These are phyloP conservation scores for Mesodorylaimus sp. DNA, from an alignment of 2,888 invertebrate genomes.

Conservation along the genomic window DNA sequence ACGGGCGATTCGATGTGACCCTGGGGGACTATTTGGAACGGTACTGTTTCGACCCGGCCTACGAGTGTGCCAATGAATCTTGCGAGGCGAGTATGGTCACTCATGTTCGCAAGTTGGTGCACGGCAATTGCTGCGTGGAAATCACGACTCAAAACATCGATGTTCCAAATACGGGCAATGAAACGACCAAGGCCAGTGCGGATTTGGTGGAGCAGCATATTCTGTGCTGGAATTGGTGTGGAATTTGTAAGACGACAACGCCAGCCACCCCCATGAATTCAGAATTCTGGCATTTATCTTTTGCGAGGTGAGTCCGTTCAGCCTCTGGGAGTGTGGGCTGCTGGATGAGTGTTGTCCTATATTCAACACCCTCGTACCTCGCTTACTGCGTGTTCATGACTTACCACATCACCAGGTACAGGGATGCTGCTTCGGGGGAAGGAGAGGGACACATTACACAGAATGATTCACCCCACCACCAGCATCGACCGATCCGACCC, in stretches of 20 bases:
- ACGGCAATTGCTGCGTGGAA: conserved; percentile 39
- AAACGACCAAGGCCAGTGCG: conserved; percentile 7
- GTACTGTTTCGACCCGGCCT: conserved; percentile 44
- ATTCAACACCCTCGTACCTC: too few species aligned
- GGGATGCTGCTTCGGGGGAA: too few species aligned
- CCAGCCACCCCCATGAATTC: conserved; percentile 51
- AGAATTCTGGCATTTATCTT: conserved; percentile 62
- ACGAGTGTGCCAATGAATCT: conserved; percentile 56
- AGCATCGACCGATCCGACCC: too few species aligned
- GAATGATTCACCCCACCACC: too few species aligned
- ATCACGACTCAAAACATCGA: conserved; percentile 18
- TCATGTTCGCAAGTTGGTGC: conserved; percentile 72
- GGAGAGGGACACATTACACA: too few species aligned
- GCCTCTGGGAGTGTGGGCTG: too few species aligned
- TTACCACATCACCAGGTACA: too few species aligned
- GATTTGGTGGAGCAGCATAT: too few species aligned
- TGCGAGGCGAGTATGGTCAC: conserved; percentile 68
- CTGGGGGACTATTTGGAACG: conserved; percentile 77
- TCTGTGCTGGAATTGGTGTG: conserved; percentile 23
- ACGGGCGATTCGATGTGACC: conserved; percentile 81
- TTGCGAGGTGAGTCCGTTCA: too few species aligned
- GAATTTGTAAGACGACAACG: conserved; percentile 39
- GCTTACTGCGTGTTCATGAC: too few species aligned
- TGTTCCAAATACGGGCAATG: neutral
- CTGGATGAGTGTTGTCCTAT: too few species aligned